Evolutionary conservation across 2,888 invertebrate species (phyloP).

Genomic region (Rosalia funebris): DNA sequence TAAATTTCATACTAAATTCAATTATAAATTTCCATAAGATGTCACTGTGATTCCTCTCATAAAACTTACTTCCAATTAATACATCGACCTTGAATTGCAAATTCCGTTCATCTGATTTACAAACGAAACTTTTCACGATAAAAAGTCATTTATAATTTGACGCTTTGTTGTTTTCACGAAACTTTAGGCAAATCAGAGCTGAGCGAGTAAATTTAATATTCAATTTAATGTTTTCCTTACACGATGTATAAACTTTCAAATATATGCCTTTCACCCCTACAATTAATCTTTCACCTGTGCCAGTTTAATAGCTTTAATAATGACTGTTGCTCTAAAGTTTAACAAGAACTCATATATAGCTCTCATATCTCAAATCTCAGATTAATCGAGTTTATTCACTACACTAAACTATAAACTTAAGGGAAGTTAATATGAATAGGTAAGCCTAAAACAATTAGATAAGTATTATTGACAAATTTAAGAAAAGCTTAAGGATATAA

Average conservation of each 20-base stretch:
- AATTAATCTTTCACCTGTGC: constrained; percentile 13
- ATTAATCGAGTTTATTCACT: no score
- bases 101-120: background rate
- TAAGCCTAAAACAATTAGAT: no score
- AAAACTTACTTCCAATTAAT: background rate
- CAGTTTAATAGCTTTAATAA: constrained; percentile 15
- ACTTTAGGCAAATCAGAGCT: constrained; percentile 13
- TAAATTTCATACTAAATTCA: no score
- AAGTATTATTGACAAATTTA: no score
- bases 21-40: no score
- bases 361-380: no score
- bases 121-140: background rate
- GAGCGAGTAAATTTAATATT: constrained; percentile 17
- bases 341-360: no score
- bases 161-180: constrained; percentile 3
- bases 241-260: background rate
- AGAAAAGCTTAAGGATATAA: no score
- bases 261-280: background rate
- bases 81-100: background rate
- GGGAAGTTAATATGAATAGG: no score
- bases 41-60: no score
- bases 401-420: no score
- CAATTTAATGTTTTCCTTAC: constrained; percentile 10
- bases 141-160: constrained; percentile 10
- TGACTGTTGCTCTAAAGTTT: background rate